Evolutionary conservation across 2,888 invertebrate species (phyloP).

Genomic region (Stictocephala bisonia): DNA sequence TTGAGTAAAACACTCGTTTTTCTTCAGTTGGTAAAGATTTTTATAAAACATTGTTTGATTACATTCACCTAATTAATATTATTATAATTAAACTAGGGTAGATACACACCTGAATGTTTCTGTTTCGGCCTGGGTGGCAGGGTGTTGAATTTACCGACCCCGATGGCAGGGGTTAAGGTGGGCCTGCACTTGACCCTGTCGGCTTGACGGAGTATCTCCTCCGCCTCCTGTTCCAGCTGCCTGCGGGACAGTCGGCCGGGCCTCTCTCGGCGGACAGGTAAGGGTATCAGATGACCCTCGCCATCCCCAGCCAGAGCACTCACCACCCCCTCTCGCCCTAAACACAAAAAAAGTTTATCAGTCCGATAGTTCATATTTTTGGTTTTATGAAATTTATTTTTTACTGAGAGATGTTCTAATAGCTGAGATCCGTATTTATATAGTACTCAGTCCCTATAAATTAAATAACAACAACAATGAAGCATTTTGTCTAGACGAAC

Average conservation of each 20-base stretch:
- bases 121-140: constrained; percentile 20
- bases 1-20: background rate
- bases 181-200: constrained; percentile 68
- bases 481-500: no score
- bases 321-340: constrained; percentile 61
- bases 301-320: constrained; percentile 67
- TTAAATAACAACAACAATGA: no score
- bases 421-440: no score
- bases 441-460: no score
- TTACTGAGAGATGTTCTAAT: no score
- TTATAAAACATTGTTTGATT: no score
- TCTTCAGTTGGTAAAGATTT: background rate
- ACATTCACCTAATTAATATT: background rate
- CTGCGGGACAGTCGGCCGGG: constrained; percentile 75
- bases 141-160: constrained; percentile 37
- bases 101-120: constrained; percentile 20
- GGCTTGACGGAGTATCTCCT: constrained; percentile 79
- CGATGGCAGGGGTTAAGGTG: background rate
- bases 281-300: constrained; percentile 65
- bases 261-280: constrained; percentile 70
- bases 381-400: no score
- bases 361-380: no score
- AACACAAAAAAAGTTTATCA: no score
- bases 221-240: constrained; percentile 77
- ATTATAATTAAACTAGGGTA: background rate